Base-by-base conservation (phyloP, 2,888 invertebrate genomes). In the Oscheius onirici region DNA sequence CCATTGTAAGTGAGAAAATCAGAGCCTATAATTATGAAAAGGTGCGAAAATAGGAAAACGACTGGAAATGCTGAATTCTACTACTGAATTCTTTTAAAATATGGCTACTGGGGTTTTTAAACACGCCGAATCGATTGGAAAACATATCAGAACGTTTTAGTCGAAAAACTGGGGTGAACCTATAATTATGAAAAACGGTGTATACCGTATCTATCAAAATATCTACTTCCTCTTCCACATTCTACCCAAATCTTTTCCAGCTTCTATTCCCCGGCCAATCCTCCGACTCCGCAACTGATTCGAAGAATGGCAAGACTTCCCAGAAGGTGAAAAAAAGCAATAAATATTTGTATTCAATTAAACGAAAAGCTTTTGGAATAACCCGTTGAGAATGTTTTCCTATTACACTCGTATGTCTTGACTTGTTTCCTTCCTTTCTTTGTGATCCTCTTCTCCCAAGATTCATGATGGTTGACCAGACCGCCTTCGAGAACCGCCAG, bases 401-500 rank as follows among this genome's bases (percentile, higher is more conserved):
- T 34, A 11, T 40, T 34, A 17, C 63, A 63, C 26, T 49, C 28
- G 34, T 63, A 63, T 0, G 28, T 28, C 20, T 28, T 49, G 17
- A 28, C 26, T 2, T 22, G 2, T 15, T 20, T 24, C 8, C 63
- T 46, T 15, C 49, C 49, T n/a, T 44, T 3, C 49, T 63, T 63
- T 20, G 26, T n/a, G 2, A 26, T 28, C 49, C 26, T 63, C 28
- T 63, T 63, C 20, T 49, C 24, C 63, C 63, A 63, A 11, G 46
- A 46, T 3, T 13, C 15, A 20, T 63, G 63, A n/a, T 49, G 46
- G 46, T 63, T 63, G 26, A 49, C 34, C 28, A 46, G 46, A 8
- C 63, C 63, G 13, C 49, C 63, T 49, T 63, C 63, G 17, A 63
- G 26, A 10, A 63, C 63, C 1, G 49, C 49, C 10, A 63, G 26